Evolutionary conservation across 2,113 vertebrate genomes (phyloP).

Genomic region (Oostethus manadensis): DNA sequence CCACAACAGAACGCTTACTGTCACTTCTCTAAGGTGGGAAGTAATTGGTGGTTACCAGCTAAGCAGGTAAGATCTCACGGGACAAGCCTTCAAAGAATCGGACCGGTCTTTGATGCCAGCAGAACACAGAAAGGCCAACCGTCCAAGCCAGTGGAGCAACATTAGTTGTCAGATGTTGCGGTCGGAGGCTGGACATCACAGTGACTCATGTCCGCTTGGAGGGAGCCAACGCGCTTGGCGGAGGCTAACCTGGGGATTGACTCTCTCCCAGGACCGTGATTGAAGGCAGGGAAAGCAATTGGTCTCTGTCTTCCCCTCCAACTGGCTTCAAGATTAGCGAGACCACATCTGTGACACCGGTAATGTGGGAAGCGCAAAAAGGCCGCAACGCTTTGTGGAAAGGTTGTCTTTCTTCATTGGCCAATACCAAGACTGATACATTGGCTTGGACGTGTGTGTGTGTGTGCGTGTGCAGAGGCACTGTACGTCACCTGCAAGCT

Average conservation of each 20-base stretch:
- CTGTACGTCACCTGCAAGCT: constrained; percentile 94
- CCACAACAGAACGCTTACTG: too few species aligned
- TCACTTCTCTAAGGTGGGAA: background rate
- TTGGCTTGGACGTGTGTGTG: constrained; percentile 46
- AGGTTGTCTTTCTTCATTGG: constrained; percentile 52
- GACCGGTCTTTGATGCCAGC: constrained; percentile 11
- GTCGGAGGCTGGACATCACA: constrained; percentile 35
- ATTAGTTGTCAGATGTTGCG: constrained; percentile 30
- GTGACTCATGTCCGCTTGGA: constrained; percentile 45
- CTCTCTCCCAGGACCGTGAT: constrained; percentile 27
- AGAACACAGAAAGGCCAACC: constrained; percentile 18
- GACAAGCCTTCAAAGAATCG: constrained; percentile 4
- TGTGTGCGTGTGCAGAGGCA: constrained; percentile 75
- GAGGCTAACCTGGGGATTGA: constrained; percentile 46
- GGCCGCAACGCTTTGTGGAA: constrained; percentile 38
- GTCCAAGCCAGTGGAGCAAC: constrained; percentile 18
- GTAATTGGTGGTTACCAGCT: background rate
- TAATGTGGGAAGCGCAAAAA: constrained; percentile 50
- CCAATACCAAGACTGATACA: constrained; percentile 36
- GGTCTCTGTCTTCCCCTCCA: constrained; percentile 47
- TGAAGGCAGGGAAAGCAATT: constrained; percentile 64
- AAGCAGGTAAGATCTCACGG: background rate
- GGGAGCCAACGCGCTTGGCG: constrained; percentile 44
- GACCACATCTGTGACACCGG: constrained; percentile 57
- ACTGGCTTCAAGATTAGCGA: constrained; percentile 15